These are phyloP conservation scores for Hypsibius dujardini DNA, from an alignment of 1,140 invertebrate genomes.

Conservation along the genomic window DNA sequence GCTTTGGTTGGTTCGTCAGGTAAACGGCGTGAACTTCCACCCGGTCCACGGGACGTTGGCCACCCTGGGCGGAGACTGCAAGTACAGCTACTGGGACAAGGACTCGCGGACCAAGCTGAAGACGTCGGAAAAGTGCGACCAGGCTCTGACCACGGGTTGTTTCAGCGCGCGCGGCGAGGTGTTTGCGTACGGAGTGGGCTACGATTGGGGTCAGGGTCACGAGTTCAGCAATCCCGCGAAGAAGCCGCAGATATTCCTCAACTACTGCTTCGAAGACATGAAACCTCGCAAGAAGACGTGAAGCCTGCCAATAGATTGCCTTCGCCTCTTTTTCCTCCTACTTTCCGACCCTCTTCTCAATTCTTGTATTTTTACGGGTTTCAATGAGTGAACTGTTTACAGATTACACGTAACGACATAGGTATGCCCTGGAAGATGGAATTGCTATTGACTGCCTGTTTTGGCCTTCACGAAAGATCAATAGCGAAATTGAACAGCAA, in stretches of 20 bases:
- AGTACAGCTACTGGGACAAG: conserved; percentile 98
- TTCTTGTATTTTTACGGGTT: too few species aligned
- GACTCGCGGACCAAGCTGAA: conserved; percentile 94
- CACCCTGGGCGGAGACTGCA: conserved; percentile 90
- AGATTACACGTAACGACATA: too few species aligned
- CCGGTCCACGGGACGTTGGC: conserved; percentile 87
- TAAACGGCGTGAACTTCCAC: conserved; percentile 96
- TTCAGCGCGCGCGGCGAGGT: conserved; percentile 93
- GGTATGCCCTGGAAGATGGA: too few species aligned
- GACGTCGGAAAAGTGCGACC: conserved; percentile 80
- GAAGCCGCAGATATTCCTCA: conserved; percentile 81
- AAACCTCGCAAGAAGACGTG: conserved; percentile 50
- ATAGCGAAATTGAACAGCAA: too few species aligned
- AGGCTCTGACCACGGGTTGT: conserved; percentile 75
- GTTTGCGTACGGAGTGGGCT: conserved; percentile 91
- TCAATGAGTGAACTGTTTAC: too few species aligned
- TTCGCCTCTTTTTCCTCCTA: too few species aligned
- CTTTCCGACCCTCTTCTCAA: too few species aligned
- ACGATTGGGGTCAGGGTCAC: conserved; percentile 84
- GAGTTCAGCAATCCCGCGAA: conserved; percentile 81
- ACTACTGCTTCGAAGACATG: conserved; percentile 79
- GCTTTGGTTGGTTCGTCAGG: conserved; percentile 39
- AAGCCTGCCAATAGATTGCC: not conserved
- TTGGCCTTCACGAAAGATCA: too few species aligned
- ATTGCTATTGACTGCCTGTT: too few species aligned